Conservation (phyloP, 2,797 vertebrate species). For the Percopsis omiscomaycus region DNA sequence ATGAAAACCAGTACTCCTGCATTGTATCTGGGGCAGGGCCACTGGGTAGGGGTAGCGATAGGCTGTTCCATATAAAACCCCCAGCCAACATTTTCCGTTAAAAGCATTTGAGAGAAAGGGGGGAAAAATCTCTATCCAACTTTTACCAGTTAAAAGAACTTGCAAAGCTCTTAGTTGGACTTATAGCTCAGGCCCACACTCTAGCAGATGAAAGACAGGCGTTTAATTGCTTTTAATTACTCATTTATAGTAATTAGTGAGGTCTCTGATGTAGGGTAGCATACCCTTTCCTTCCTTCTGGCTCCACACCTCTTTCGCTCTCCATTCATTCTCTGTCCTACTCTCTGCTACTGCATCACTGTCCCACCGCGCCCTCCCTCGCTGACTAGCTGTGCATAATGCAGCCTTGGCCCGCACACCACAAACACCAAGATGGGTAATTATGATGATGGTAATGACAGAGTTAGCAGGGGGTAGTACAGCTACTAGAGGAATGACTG, state of each 20-base stretch:
- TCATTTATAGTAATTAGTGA: slow-evolving; percentile 58
- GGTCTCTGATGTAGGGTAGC: slow-evolving; percentile 42
- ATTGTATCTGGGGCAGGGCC: not conserved
- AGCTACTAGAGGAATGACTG: slow-evolving; percentile 60
- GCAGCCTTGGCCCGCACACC: slow-evolving; percentile 49
- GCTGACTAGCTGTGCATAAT: slow-evolving; percentile 41
- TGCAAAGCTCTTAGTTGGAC: slow-evolving; percentile 8
- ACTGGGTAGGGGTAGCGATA: not conserved
- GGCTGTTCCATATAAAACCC: not conserved
- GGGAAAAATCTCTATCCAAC: slow-evolving; percentile 4
- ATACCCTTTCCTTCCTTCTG: slow-evolving; percentile 7
- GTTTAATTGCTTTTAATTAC: slow-evolving; percentile 64
- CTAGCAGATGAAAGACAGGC: slow-evolving; percentile 42
- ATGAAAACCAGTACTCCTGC: not conserved
- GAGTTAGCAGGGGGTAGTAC: slow-evolving; percentile 56
- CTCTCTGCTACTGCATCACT: slow-evolving; percentile 10
- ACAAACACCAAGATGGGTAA: slow-evolving; percentile 63
- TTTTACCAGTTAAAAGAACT: slow-evolving; percentile 2
- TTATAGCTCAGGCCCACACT: slow-evolving; percentile 34
- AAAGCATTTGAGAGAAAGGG: not conserved
- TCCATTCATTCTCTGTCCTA: slow-evolving; percentile 19
- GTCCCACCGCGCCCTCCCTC: slow-evolving; percentile 8
- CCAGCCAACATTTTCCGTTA: not conserved
- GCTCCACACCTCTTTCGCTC: slow-evolving; percentile 12
- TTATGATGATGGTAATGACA: slow-evolving; percentile 72